Evolutionary conservation across 2,113 vertebrate genomes (phyloP).

Genomic region (Cyprinodon brontotheroides): DNA sequence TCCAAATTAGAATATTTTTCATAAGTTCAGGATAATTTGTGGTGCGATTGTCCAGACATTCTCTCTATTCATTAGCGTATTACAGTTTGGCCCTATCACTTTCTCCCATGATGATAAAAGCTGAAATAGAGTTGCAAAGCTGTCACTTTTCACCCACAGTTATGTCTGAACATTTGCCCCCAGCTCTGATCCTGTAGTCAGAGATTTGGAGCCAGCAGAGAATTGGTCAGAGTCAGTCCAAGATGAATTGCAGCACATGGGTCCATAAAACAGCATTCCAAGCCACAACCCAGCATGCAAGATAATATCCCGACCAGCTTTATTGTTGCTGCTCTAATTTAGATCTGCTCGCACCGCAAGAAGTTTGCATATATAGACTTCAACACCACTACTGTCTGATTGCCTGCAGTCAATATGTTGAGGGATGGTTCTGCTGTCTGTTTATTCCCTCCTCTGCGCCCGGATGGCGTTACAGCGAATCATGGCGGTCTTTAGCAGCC

Average conservation of each 20-base stretch:
- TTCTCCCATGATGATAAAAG: not conserved
- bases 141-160: too few relatives aligned
- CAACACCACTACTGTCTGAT: too few relatives aligned
- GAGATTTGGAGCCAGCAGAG: not conserved
- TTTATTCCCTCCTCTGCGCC: constrained; percentile 6
- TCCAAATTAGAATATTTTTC: not conserved
- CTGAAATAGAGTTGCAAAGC: too few relatives aligned
- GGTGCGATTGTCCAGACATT: not conserved
- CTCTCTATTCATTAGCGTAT: not conserved
- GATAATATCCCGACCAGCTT: not conserved
- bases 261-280: not conserved
- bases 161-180: too few relatives aligned
- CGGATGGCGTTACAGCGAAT: not conserved
- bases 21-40: too few relatives aligned
- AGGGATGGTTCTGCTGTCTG: not conserved
- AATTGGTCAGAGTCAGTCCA: too few relatives aligned
- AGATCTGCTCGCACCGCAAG: not conserved
- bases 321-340: not conserved
- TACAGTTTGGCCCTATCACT: not conserved
- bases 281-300: not conserved
- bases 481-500: constrained; percentile 34
- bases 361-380: not conserved
- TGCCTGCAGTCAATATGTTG: not conserved
- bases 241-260: not conserved
- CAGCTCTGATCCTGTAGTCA: too few relatives aligned